Evolutionary conservation across 2,888 invertebrate genomes (phyloP).

Genomic region (Hemicrepidius hirtus): DNA sequence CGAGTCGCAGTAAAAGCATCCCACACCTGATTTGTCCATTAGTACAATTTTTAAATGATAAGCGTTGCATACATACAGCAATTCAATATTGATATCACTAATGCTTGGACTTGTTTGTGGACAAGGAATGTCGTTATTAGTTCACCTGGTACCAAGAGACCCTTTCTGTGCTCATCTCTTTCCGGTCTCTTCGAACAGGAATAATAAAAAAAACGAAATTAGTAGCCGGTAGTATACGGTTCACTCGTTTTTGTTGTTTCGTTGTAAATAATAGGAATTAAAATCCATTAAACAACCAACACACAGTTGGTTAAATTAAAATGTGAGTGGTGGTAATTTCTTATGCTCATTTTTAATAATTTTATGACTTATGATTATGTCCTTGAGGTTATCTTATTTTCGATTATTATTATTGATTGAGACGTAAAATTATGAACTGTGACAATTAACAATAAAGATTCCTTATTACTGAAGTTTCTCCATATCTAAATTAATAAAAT

Average conservation of each 20-base stretch:
- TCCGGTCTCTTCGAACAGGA: constrained; percentile 15
- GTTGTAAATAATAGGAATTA: constrained; percentile 13
- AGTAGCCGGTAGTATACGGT: constrained; percentile 13
- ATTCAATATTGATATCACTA: constrained; percentile 52
- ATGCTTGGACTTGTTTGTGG: constrained; percentile 44
- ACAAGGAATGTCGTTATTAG: constrained; percentile 50
- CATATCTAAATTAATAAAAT: too few species aligned
- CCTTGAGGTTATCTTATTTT: too few species aligned
- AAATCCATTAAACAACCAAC: background rate
- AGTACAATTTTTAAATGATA: constrained; percentile 26
- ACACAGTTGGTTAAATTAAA: constrained; percentile 12
- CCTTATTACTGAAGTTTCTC: too few species aligned
- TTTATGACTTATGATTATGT: too few species aligned
- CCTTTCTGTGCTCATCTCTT: constrained; percentile 6
- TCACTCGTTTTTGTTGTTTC: constrained; percentile 11
- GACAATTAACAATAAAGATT: too few species aligned
- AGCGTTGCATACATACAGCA: constrained; percentile 46
- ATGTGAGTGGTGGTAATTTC: constrained; percentile 3
- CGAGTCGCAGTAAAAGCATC: background rate
- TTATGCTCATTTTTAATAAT: background rate
- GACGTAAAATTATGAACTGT: too few species aligned
- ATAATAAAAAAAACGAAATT: constrained; percentile 18
- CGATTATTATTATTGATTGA: too few species aligned
- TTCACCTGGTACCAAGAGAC: constrained; percentile 11
- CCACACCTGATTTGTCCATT: constrained; percentile 20